These are phyloP conservation scores for Leptoteleia sp. DNA, from an alignment of 1,140 invertebrate species.

Conservation along the genomic window DNA sequence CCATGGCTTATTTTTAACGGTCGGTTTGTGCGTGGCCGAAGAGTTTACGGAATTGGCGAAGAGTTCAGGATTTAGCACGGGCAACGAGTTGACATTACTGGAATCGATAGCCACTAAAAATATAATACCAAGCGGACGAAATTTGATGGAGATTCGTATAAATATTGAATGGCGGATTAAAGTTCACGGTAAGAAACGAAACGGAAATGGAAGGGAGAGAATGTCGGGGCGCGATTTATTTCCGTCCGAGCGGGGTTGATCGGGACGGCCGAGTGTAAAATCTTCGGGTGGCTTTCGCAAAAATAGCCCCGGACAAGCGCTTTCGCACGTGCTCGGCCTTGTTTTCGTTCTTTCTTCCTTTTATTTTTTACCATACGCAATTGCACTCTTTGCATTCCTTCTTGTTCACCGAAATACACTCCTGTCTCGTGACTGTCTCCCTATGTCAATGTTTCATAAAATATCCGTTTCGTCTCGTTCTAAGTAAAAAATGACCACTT, in stretches of 20 bases:
- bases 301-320: conserved; percentile 42
- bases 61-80: too few relatives aligned
- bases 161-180: conserved; percentile 52
- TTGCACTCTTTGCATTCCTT: conserved; percentile 40
- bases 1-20: too few relatives aligned
- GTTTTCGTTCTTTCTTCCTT: conserved; percentile 1
- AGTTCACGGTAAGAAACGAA: conserved; percentile 52
- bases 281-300: conserved; percentile 44
- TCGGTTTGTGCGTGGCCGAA: too few relatives aligned
- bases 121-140: conserved; percentile 36
- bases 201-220: conserved; percentile 6
- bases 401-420: conserved; percentile 13
- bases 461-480: too few relatives aligned
- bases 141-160: conserved; percentile 40
- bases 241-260: conserved; percentile 45
- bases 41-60: too few relatives aligned
- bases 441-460: not conserved
- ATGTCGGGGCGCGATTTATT: conserved; percentile 20
- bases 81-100: conserved; percentile 16
- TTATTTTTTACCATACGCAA: conserved; percentile 23
- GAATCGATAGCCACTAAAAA: conserved; percentile 54
- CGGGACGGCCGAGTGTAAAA: conserved; percentile 40
- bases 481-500: too few relatives aligned
- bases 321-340: conserved; percentile 13
- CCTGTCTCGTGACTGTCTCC: not conserved